Base-by-base conservation (phyloP, 2,113 vertebrate species). In the Parus major region DNA sequence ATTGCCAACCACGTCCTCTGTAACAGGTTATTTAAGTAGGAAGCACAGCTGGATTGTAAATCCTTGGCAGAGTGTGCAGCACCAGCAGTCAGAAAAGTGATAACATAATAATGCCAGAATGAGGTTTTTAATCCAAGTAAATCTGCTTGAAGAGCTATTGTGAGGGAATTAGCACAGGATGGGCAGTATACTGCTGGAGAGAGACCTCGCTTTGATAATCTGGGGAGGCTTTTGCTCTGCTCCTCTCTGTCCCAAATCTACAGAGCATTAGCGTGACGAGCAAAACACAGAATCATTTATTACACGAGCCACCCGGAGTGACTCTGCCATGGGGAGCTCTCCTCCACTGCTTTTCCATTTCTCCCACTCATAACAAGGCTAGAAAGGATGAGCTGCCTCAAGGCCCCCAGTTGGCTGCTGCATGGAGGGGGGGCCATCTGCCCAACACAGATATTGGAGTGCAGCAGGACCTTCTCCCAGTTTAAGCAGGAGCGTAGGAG, bases 81-180 rank as follows among this genome's bases (percentile, higher is more conserved):
- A 46, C 75, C 36, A 57, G 81, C 90, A 79, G 82, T 76, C 76
- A 91, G 86, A 82, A 44, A 86, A 93, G 92, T 60, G 76, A 77
- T 73, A 95, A 90, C 90, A 78, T 49, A 80, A 84, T 63, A 89
- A 92, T 63, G 47, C 53, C 39, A 70, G 73, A 84, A 90, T 44
- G 65, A 66, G 72, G 69, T 11, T 81, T 92, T 92, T 96, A 96
- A 93, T 93, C 92, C 71, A 72, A 90, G 81, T 65, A 96, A 92
- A 94, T 93, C 90, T 95, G 76, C 80, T 88, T 79, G 69, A 89
- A 84, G 52, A 85, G 71, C 92, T 73, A 90, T 75, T 92, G 88
- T 77, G 79, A 86, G 65, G 59, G 91, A 93, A 93, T 92, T 90
- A 94, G 85, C 93, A 66, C 33, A 80, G 90, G 76, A 42, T 33